Conservation (phyloP, 2,797 vertebrate genomes). For the Poeciliopsis paucimaculata region DNA sequence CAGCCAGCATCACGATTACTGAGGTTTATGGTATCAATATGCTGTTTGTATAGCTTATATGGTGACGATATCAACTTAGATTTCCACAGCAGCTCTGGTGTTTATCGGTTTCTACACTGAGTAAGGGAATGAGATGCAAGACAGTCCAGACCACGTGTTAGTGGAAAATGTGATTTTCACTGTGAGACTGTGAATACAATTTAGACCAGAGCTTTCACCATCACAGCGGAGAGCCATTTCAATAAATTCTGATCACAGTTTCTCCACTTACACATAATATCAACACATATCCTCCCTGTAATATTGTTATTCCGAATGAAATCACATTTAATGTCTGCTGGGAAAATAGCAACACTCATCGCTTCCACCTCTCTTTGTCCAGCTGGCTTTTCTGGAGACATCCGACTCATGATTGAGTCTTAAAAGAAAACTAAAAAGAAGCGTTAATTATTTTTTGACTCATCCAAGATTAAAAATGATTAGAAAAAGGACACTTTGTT, state of each 20-base stretch:
- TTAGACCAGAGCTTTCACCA: not conserved
- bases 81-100: not conserved
- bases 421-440: not conserved
- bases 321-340: not conserved
- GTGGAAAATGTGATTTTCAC: not conserved
- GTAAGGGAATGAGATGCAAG: not conserved
- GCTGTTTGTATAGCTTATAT: constrained; percentile 20
- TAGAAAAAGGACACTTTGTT: not conserved
- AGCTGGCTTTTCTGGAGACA: not conserved
- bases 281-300: not conserved
- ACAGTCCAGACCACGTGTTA: not conserved
- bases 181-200: not conserved
- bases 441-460: not conserved
- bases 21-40: constrained; percentile 15
- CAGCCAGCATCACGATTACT: constrained; percentile 12
- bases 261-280: not conserved
- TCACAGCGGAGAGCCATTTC: not conserved
- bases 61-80: constrained; percentile 11
- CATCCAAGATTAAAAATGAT: not conserved
- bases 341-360: not conserved
- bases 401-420: not conserved
- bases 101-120: not conserved
- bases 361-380: not conserved
- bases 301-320: not conserved
- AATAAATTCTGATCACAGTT: not conserved